Conservation (phyloP, 2,888 invertebrate species). For the Heliconius charithonia region DNA sequence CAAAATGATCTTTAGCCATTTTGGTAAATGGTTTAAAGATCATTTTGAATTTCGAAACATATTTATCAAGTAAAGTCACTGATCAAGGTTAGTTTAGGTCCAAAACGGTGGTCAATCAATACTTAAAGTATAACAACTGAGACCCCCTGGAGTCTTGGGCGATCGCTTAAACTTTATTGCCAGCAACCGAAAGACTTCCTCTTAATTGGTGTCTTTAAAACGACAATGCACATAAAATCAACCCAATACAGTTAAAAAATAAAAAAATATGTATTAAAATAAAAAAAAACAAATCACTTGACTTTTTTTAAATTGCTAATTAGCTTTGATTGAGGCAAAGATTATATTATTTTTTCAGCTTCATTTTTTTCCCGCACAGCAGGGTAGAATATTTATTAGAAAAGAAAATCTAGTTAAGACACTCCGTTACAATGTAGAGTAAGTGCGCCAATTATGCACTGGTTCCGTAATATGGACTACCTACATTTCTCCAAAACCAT, state of each 20-base stretch:
- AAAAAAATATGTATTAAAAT: neutral
- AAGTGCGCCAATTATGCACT: too few species aligned
- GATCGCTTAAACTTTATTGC: slow-evolving; percentile 12
- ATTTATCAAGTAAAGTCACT: neutral
- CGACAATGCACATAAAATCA: neutral
- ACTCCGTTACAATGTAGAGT: too few species aligned
- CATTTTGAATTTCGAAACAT: neutral
- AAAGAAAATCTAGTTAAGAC: too few species aligned
- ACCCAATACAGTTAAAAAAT: neutral
- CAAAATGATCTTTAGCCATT: too few species aligned
- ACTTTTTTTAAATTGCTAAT: neutral
- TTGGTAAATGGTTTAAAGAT: neutral
- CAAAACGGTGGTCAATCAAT: slow-evolving; percentile 9
- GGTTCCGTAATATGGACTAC: too few species aligned
- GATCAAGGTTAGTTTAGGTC: neutral
- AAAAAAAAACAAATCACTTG: neutral
- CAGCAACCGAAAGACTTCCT: neutral
- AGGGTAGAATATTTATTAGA: too few species aligned
- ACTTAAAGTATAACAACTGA: neutral
- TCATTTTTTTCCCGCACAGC: too few species aligned
- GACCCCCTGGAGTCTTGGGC: slow-evolving; percentile 6
- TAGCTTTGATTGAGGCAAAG: neutral
- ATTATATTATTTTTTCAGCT: neutral
- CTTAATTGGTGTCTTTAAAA: slow-evolving; percentile 10
- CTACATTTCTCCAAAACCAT: too few species aligned